Conservation (phyloP, 2,113 vertebrate genomes). For the Microcebus lehilahytsara region DNA sequence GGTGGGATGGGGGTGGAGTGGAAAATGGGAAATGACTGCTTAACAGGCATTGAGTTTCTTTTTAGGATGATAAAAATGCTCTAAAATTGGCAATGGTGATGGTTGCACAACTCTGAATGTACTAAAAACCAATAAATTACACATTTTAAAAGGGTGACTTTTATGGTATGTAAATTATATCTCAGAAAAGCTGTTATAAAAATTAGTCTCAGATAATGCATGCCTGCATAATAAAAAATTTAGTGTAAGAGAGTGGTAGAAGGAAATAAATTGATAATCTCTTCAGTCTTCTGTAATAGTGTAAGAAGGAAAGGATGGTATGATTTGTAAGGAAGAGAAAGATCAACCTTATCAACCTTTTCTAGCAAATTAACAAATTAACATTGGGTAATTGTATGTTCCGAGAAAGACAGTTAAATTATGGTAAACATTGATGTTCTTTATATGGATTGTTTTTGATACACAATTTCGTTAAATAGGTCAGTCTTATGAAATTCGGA, state of each 20-base stretch:
- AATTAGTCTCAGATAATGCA: background rate
- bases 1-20: fast-evolving
- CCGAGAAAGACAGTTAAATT: background rate
- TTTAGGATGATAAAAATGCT: background rate
- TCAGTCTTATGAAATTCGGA: conserved; percentile 96
- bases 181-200: background rate
- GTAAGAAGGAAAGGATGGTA: background rate
- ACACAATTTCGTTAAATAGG: conserved; percentile 82
- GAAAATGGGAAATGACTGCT: background rate
- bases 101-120: background rate
- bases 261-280: background rate
- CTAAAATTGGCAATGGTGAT: background rate
- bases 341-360: background rate
- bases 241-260: background rate
- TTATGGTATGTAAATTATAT: background rate
- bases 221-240: background rate
- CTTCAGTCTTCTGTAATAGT: background rate
- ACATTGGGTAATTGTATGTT: background rate
- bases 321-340: background rate
- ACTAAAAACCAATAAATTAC: background rate
- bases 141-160: background rate
- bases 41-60: background rate
- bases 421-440: background rate
- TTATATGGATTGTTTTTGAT: conserved; percentile 43
- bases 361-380: background rate